Evolutionary conservation across 2,797 vertebrate species (phyloP).

Genomic region (Parambassis ranga): DNA sequence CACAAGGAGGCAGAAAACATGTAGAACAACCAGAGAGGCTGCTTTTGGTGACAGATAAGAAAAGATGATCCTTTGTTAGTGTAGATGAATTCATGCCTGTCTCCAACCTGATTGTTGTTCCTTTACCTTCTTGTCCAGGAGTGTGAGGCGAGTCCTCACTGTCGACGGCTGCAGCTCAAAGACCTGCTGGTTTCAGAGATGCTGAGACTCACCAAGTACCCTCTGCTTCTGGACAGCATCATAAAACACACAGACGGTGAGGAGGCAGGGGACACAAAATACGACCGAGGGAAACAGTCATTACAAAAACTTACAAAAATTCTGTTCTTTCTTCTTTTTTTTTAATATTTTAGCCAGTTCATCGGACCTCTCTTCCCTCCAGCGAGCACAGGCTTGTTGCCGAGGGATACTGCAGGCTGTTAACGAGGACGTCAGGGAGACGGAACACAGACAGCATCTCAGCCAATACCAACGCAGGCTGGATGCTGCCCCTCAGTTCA

Average conservation of each 20-base stretch:
- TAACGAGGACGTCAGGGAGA: constrained; percentile 88
- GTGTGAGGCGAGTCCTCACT: constrained; percentile 91
- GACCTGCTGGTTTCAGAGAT: constrained; percentile 93
- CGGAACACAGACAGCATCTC: constrained; percentile 86
- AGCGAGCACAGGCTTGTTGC: constrained; percentile 85
- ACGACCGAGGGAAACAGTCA: neutral
- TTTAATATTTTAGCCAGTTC: constrained; percentile 70
- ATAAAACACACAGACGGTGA: constrained; percentile 91
- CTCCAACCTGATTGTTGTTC: too few relatives aligned
- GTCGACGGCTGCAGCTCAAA: constrained; percentile 90
- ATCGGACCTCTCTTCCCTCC: constrained; percentile 83
- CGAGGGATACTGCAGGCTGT: constrained; percentile 88
- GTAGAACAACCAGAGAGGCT: too few relatives aligned
- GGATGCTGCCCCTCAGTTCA: constrained; percentile 88
- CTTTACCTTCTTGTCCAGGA: constrained; percentile 86
- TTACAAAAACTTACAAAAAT: neutral
- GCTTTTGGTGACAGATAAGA: too few relatives aligned
- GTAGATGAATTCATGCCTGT: too few relatives aligned
- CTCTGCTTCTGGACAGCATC: constrained; percentile 95
- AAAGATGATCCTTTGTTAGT: too few relatives aligned
- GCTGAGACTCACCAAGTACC: constrained; percentile 96
- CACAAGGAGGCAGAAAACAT: too few relatives aligned
- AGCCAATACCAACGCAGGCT: constrained; percentile 90
- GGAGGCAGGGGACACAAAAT: neutral
- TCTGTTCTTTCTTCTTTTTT: neutral